Evolutionary conservation across 2,888 invertebrate genomes (phyloP).

Genomic region (Entomobrya proxima): DNA sequence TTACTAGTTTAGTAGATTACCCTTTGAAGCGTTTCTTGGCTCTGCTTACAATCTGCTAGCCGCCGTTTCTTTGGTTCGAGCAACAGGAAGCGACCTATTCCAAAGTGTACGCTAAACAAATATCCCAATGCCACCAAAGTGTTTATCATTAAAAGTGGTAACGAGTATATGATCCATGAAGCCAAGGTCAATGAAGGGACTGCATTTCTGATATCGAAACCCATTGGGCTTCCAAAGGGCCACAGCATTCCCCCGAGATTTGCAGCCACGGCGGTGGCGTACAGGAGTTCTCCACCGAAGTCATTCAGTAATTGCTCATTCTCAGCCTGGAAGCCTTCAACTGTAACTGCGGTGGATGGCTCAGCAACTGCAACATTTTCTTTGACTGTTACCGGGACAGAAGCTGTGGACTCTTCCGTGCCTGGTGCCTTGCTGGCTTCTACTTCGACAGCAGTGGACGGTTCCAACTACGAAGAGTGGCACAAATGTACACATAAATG

Average conservation of each 20-base stretch:
- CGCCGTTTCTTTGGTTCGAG: background rate
- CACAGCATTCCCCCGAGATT: constrained; percentile 70
- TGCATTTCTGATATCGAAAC: constrained; percentile 9
- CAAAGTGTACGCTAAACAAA: constrained; percentile 1
- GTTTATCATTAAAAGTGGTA: constrained; percentile 45
- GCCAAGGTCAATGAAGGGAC: constrained; percentile 5
- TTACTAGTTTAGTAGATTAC: no score
- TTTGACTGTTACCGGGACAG: background rate
- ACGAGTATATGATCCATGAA: constrained; percentile 38
- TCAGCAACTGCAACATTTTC: background rate
- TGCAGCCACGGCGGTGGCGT: constrained; percentile 50
- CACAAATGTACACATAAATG: no score
- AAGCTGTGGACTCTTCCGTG: no score
- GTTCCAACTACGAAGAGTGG: no score
- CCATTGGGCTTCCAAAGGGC: constrained; percentile 56
- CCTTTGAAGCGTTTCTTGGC: background rate
- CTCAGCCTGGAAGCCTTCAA: constrained; percentile 27
- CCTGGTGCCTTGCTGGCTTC: no score
- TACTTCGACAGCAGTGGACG: no score
- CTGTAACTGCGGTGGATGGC: background rate
- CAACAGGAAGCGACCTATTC: background rate
- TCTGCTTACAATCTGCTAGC: background rate
- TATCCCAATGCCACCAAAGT: background rate
- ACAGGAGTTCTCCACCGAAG: constrained; percentile 51
- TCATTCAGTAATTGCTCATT: constrained; percentile 24